Base-by-base conservation (phyloP, 1,140 invertebrate species). In the Latrodectus geometricus region DNA sequence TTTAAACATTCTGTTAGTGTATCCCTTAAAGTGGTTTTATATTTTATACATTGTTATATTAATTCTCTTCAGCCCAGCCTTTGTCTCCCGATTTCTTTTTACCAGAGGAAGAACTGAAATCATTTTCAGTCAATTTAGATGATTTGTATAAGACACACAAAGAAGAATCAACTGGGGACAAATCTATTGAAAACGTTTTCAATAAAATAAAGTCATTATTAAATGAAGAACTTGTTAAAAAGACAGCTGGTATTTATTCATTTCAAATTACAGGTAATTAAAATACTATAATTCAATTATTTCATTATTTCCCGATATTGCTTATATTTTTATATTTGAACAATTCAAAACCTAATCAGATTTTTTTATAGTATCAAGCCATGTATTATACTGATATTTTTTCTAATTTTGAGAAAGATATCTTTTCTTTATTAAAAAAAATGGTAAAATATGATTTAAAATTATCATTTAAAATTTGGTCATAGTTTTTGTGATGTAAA, bases 31-130 rank as follows among this genome's bases (percentile, higher is more conserved):
- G 35, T 35, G 35, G 2, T 86, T 56, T 78, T 74, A n/a, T n/a
- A n/a, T n/a, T n/a, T n/a, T n/a, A n/a, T n/a, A 12, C 0, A 65
- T 52, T n/a, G 15, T 72, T 65, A n/a, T n/a, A n/a, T n/a, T n/a
- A n/a, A n/a, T 56, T 65, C 54, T 80, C 65, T 86, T 15, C 35
- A 88, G 88, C 76, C 72, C 85, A 88, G 72, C 93, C 94, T 84
- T 92, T 99, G 54, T 94, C 98, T 93, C 93, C 94, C 0, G 98
- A 99, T 91, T 98, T 98, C 91, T 99, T 99, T 91, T 90, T 99
- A 90, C 96, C 97, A 80, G 91, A 92, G n/a, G 79, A 88, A 68
- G 85, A 89, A 11, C 48, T 89, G 20, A 76, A 89, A 73, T 78
- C 87, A 17, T 88, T 88, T 65, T n/a, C 87, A 56, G 50, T 66